Conservation (phyloP, 64 coral and sea anemone genomes). For the Montipora cactus region DNA sequence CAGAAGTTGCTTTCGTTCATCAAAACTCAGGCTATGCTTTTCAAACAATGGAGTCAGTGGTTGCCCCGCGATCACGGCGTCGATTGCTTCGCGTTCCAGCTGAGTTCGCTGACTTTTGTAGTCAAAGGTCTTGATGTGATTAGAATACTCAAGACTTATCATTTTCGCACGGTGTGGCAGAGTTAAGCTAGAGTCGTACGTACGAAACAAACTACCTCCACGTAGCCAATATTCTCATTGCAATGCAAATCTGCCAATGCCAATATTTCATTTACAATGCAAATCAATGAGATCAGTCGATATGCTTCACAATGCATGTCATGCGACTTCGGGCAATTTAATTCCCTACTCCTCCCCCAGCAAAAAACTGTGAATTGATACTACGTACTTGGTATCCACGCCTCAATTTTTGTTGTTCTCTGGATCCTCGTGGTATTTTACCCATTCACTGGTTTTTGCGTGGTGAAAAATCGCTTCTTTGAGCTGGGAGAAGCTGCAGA, state of each 20-base stretch:
- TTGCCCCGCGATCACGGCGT: constrained; percentile 23
- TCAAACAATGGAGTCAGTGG: constrained; percentile 59
- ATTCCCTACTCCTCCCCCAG: background rate
- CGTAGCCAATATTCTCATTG: no score
- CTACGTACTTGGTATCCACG: constrained; percentile 69
- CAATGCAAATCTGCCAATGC: no score
- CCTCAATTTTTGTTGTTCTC: constrained; percentile 68
- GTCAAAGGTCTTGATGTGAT: constrained; percentile 52
- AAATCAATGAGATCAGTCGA: background rate
- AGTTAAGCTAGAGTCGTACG: background rate
- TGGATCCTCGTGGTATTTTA: constrained; percentile 40
- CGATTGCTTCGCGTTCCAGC: constrained; percentile 28
- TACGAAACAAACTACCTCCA: no score
- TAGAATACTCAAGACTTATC: constrained; percentile 37
- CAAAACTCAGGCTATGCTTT: constrained; percentile 38
- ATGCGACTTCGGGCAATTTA: background rate
- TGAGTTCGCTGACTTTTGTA: constrained; percentile 15
- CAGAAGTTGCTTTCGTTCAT: constrained; percentile 57
- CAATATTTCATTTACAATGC: background rate
- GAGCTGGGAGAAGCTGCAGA: background rate
- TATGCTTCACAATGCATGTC: background rate
- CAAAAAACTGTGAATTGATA: background rate
- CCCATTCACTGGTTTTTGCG: background rate
- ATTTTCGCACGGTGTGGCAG: background rate
- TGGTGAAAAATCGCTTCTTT: background rate